Percentiles rank a stretch among this genome's conserved stretches.
phyloP scores from a whole-genome alignment of 1,140 invertebrate species.

The Heterodera carotae region DNA sequence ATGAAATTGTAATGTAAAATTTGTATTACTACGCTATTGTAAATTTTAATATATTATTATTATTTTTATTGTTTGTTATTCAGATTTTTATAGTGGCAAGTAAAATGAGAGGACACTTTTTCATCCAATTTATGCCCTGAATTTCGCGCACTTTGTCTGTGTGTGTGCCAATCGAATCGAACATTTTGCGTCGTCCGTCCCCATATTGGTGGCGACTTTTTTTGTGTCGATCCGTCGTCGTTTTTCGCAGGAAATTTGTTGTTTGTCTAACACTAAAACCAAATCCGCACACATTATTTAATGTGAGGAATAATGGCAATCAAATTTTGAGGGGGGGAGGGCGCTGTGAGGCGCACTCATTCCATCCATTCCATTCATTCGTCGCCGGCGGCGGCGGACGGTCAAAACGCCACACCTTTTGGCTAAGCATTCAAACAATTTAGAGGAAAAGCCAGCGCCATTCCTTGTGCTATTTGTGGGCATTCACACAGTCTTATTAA shows the following conservation, averaged over 20 bases:
- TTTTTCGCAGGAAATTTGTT: neutral
- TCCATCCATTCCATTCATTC: no score
- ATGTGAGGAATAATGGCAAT: constrained; percentile 13
- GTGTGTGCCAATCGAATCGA: neutral
- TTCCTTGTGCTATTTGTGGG: no score
- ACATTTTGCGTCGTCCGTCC: neutral
- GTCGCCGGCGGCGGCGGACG: no score
- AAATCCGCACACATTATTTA: constrained; percentile 3
- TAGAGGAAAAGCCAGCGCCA: no score
- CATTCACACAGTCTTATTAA: no score
- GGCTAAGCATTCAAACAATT: neutral
- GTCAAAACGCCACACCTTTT: neutral
- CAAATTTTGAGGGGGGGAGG: constrained; percentile 8
- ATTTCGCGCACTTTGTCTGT: neutral
- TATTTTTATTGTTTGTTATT: no score
- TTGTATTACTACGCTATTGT: no score
- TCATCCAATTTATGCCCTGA: no score
- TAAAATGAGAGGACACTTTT: no score
- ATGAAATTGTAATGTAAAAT: no score
- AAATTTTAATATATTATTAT: no score
- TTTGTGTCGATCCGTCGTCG: neutral
- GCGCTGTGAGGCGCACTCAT: neutral
- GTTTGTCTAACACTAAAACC: constrained; percentile 15
- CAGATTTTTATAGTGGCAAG: no score
- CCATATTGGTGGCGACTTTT: neutral